Percentiles rank a stretch among this genome's conserved stretches.
phyloP scores from a whole-genome alignment of 1,140 invertebrate species.

The Sogatella furcifera region DNA sequence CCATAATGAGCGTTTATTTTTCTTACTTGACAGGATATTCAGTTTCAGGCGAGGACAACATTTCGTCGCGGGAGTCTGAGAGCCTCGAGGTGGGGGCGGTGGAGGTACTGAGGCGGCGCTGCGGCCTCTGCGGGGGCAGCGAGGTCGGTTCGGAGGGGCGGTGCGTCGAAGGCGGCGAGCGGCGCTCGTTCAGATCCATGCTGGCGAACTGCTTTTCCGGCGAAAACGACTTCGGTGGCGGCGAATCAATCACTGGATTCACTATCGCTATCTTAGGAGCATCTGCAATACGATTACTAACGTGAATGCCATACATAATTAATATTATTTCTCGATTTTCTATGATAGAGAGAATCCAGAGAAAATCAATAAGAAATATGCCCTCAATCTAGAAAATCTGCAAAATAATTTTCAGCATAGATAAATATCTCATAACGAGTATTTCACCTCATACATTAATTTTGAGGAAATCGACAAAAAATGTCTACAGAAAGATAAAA shows the following conservation, averaged over 20 bases:
- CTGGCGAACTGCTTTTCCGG: neutral
- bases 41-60: slow-evolving; percentile 7
- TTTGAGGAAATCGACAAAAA: no score
- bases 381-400: no score
- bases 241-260: neutral
- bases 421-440: no score
- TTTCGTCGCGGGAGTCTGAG: neutral
- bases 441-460: no score
- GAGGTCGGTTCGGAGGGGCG: slow-evolving; percentile 22
- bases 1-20: no score
- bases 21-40: slow-evolving; percentile 18
- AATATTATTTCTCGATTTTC: no score
- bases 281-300: neutral
- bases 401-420: no score
- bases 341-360: no score
- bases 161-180: neutral
- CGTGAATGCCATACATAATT: neutral
- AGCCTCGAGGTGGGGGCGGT: slow-evolving; percentile 4
- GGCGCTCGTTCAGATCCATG: neutral
- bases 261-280: neutral
- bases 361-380: no score
- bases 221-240: neutral
- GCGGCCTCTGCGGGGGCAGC: slow-evolving; percentile 32
- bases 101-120: slow-evolving; percentile 29
- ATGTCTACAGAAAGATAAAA: no score